Evolutionary conservation across 2,797 vertebrate genomes (phyloP), one percentile per base, ranked within the genome.

Genomic region (Merluccius polli): DNA sequence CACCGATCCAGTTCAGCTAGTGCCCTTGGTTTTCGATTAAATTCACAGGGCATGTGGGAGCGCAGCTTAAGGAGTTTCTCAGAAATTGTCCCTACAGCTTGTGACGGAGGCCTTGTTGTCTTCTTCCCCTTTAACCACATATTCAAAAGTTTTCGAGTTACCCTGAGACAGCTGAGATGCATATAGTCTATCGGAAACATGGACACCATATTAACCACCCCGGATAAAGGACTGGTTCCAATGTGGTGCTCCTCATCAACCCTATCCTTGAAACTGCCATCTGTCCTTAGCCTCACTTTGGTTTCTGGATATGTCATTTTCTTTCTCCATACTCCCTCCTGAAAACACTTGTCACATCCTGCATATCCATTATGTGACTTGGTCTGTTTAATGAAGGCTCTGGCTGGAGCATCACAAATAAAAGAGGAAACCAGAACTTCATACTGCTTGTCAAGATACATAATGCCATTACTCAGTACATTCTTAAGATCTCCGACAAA

Each of bases 371-470:
- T 79, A 48, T 77, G 72, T 36, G 77, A 63, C 59, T 82, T 79
- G 2, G 33, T 79, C 1, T 82, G 63, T 16, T 85, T 82, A 21
- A 82, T 27, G 27, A 71, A 82, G 2, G 79, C 78, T 75, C 73
- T 52, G 31, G 78, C 83, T 24, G 78, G 78, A n/a, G 71, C 73
- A 29, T 82, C 78, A 84, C 83, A 84, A 18, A 82, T 36, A 77
- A 84, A 80, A 10, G 78, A 80, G 33, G 69, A 82, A 16, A 84
- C 77, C 36, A 30, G 30, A 18, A 82, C 52, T n/a, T 75, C 12
- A 9, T 80, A 75, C 10, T 12, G 75, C 11, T 27, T 52, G n/a
- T 63, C 36, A 72, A 52, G 44, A 67, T 77, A 11, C 68, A 72
- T 11, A 71, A 84, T 77, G 27, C 77, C 77, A 75, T 77, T 73